Percentiles rank a stretch among this genome's conserved stretches.
Conservation (phyloP, 2,888 invertebrate species). For the Carterocephalus palaemon region DNA sequence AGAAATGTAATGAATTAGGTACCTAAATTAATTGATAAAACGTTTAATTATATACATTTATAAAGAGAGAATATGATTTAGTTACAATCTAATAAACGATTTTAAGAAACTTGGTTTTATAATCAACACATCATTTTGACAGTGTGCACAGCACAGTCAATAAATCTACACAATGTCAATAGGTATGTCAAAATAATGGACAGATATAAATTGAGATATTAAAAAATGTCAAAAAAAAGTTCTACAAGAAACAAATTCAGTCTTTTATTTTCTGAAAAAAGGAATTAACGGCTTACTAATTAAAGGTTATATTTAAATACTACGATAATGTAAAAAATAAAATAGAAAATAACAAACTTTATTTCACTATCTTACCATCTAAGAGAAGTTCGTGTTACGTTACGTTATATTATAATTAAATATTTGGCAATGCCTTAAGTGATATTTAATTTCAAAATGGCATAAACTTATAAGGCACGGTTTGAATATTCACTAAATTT, state of each 20-base stretch:
- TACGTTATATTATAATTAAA: constrained; percentile 40
- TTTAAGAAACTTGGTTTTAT: too few relatives aligned
- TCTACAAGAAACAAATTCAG: constrained; percentile 24
- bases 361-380: constrained; percentile 19
- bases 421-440: constrained; percentile 65
- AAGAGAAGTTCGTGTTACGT: constrained; percentile 43
- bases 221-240: too few relatives aligned
- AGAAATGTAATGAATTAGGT: constrained; percentile 26
- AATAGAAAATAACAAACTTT: background rate
- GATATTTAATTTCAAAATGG: constrained; percentile 74
- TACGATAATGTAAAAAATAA: background rate
- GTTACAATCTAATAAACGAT: constrained; percentile 12
- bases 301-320: too few relatives aligned
- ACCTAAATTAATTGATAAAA: constrained; percentile 26
- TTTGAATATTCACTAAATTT: constrained; percentile 68
- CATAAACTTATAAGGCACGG: constrained; percentile 77
- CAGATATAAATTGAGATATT: too few relatives aligned
- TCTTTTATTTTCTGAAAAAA: constrained; percentile 19
- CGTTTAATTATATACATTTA: constrained; percentile 13
- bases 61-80: constrained; percentile 18
- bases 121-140: too few relatives aligned
- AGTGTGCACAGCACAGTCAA: too few relatives aligned
- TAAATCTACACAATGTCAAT: too few relatives aligned
- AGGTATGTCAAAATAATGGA: too few relatives aligned
- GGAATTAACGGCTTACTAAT: constrained; percentile 13